Percentiles rank a stretch among this genome's conserved stretches.
Conservation (phyloP, 1,140 invertebrate species). For the Meloidogyne floridensis region DNA sequence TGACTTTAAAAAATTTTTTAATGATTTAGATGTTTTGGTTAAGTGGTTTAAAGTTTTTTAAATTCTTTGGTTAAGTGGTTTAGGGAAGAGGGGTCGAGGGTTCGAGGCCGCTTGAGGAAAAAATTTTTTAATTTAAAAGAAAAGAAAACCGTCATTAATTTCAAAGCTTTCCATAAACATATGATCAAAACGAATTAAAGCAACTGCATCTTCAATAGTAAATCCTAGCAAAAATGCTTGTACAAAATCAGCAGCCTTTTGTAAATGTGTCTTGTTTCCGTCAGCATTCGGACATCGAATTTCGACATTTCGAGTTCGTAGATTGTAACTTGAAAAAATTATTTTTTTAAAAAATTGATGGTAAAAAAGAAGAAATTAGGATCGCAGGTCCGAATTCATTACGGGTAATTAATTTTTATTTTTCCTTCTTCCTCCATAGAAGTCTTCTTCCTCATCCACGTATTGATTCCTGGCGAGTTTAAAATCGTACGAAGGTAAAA, state of each 20-base stretch:
- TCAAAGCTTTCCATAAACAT: conserved; percentile 96
- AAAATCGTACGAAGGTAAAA: no score
- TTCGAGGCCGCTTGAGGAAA: neutral
- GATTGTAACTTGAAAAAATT: conserved; percentile 75
- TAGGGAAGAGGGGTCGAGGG: neutral
- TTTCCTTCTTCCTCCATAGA: no score
- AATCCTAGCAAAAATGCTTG: conserved; percentile 94
- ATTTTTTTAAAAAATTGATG: neutral
- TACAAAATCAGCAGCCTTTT: conserved; percentile 97
- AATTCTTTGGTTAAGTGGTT: no score
- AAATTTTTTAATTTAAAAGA: conserved; percentile 17
- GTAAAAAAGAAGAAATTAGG: no score
- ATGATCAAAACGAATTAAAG: conserved; percentile 90
- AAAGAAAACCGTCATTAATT: conserved; percentile 78
- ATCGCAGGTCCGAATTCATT: no score
- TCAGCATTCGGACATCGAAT: conserved; percentile 70
- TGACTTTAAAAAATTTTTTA: conserved; percentile 71
- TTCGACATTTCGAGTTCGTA: conserved; percentile 86
- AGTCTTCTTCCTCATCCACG: no score
- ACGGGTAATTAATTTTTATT: no score
- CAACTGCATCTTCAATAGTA: conserved; percentile 93
- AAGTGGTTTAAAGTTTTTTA: no score
- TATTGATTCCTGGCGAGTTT: no score
- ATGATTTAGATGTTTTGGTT: no score
- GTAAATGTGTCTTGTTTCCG: conserved; percentile 82